Evolutionary conservation across 2,888 invertebrate species (phyloP).

Genomic region (Lordiphosa andalusiaca): DNA sequence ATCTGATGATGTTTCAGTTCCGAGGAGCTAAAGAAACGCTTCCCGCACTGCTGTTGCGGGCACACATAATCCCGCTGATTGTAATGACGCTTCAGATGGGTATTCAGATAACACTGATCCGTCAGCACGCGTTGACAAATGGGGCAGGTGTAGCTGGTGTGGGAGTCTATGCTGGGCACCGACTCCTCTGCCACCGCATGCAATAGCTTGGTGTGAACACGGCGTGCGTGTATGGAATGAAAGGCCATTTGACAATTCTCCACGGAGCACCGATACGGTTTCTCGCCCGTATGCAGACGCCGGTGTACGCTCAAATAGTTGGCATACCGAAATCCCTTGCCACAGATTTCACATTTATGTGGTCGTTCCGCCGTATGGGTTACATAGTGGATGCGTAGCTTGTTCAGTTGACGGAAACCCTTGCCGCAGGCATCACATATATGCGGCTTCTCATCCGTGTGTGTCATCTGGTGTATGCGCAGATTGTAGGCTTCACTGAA

Average conservation of each 20-base stretch:
- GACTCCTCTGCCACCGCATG: conserved; percentile 18
- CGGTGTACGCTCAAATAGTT: conserved; percentile 73
- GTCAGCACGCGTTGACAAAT: conserved; percentile 64
- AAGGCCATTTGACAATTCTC: conserved; percentile 45
- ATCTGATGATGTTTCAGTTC: conserved; percentile 73
- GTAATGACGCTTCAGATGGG: conserved; percentile 70
- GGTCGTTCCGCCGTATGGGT: conserved; percentile 70
- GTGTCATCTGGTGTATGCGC: conserved; percentile 75
- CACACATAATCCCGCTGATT: conserved; percentile 67
- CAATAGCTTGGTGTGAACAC: conserved; percentile 41
- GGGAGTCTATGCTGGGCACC: conserved; percentile 5
- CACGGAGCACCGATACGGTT: conserved; percentile 63
- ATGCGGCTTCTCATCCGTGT: conserved; percentile 74
- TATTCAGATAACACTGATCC: conserved; percentile 70
- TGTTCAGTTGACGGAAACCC: conserved; percentile 71
- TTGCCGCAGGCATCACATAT: conserved; percentile 69
- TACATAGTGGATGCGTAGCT: conserved; percentile 71
- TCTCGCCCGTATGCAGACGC: conserved; percentile 74
- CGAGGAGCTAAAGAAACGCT: conserved; percentile 66
- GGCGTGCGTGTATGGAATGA: conserved; percentile 62
- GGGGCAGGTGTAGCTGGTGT: conserved; percentile 57
- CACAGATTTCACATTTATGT: conserved; percentile 68
- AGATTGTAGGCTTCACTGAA: conserved; percentile 71
- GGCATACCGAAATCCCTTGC: conserved; percentile 71
- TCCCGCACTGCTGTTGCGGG: conserved; percentile 55